These are phyloP conservation scores for Labia minor DNA, from an alignment of 2,888 invertebrate species.

Conservation along the genomic window DNA sequence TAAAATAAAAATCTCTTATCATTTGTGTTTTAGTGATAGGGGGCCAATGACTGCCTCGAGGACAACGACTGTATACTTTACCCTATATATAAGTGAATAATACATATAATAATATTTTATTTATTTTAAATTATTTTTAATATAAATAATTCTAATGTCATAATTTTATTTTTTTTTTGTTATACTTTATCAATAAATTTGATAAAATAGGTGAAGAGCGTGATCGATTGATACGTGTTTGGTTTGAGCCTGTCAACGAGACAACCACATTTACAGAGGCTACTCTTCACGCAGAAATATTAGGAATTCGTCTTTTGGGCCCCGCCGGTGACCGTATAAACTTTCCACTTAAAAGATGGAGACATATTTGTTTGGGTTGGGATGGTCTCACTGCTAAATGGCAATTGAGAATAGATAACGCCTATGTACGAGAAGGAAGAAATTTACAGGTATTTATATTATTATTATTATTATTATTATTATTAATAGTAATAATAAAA, in stretches of 20 bases:
- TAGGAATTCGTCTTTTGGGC: slow-evolving; percentile 37
- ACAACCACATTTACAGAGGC: slow-evolving; percentile 25
- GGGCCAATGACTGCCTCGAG: too few species aligned
- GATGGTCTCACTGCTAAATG: slow-evolving; percentile 49
- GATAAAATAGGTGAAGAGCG: slow-evolving; percentile 45
- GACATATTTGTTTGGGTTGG: slow-evolving; percentile 57
- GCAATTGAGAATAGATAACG: slow-evolving; percentile 46
- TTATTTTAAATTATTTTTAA: too few species aligned
- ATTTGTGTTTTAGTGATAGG: too few species aligned
- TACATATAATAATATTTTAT: too few species aligned
- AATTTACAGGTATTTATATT: background rate
- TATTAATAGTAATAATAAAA: too few species aligned
- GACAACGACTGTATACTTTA: too few species aligned
- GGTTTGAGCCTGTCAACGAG: slow-evolving; percentile 48
- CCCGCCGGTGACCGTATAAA: slow-evolving; percentile 17
- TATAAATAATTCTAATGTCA: too few species aligned
- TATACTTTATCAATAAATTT: too few species aligned
- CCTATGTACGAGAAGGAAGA: slow-evolving; percentile 9
- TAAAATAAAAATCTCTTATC: too few species aligned
- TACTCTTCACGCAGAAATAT: slow-evolving; percentile 38
- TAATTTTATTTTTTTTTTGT: too few species aligned
- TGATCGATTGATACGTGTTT: slow-evolving; percentile 44
- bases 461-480: too few species aligned
- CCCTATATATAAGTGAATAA: too few species aligned
- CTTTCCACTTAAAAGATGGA: slow-evolving; percentile 40